These are phyloP conservation scores for Lepisosteus oculatus DNA, from an alignment of 2,113 vertebrate genomes.

Conservation along the genomic window DNA sequence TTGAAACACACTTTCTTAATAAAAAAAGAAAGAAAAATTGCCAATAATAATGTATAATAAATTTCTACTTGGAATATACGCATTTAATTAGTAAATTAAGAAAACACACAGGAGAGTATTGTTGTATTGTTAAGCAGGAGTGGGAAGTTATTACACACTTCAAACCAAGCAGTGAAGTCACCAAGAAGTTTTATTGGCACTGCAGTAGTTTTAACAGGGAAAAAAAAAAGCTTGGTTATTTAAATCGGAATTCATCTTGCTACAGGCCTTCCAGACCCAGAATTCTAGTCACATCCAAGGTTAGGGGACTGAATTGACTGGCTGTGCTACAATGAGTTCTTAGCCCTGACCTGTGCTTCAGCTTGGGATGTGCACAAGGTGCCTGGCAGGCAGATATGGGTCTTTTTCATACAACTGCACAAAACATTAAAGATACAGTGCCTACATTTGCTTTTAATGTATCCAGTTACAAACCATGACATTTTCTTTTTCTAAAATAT, in stretches of 20 bases:
- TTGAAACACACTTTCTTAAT: too few species aligned
- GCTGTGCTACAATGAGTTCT: constrained; percentile 14
- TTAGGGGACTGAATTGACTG: neutral
- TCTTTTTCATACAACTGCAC: constrained; percentile 57
- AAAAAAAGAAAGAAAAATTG: too few species aligned
- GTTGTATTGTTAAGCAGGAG: too few species aligned
- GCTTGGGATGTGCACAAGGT: constrained; percentile 38
- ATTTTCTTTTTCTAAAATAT: too few species aligned
- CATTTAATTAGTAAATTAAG: too few species aligned
- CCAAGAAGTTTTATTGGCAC: too few species aligned
- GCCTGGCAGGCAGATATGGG: constrained; percentile 59
- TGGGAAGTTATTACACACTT: too few species aligned
- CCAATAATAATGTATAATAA: too few species aligned
- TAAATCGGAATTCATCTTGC: constrained; percentile 53
- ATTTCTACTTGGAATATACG: too few species aligned
- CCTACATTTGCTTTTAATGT: constrained; percentile 25
- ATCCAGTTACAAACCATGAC: too few species aligned
- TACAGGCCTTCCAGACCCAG: constrained; percentile 45
- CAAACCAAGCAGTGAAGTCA: too few species aligned
- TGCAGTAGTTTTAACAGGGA: constrained; percentile 37
- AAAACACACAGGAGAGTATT: too few species aligned
- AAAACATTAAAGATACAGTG: constrained; percentile 58
- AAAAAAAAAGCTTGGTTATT: constrained; percentile 48
- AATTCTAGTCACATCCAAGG: constrained; percentile 23
- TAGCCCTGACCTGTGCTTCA: constrained; percentile 44